Conservation (phyloP, 2,797 vertebrate genomes). For the Chromis chromis region DNA sequence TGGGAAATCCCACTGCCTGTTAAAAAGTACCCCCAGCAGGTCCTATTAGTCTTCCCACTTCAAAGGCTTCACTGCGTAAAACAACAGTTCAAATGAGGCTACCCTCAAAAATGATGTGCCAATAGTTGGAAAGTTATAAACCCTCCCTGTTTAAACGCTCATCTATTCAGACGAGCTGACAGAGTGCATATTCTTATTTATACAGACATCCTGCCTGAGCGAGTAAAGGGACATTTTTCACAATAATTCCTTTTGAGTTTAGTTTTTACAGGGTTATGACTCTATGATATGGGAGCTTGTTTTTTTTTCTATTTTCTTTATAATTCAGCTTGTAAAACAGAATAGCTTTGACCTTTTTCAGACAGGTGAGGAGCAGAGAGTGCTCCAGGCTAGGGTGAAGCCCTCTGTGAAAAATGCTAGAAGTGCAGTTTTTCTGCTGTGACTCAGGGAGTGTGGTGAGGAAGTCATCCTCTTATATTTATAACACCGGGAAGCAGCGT, state of each 20-base stretch:
- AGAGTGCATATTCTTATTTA: slow-evolving; percentile 48
- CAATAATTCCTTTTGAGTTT: slow-evolving; percentile 33
- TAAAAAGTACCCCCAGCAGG: slow-evolving; percentile 61
- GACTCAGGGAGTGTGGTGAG: slow-evolving; percentile 60
- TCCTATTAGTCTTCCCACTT: slow-evolving; percentile 56
- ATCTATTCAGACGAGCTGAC: slow-evolving; percentile 39
- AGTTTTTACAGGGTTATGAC: slow-evolving; percentile 47
- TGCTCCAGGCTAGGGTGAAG: slow-evolving; percentile 42
- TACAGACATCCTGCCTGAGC: slow-evolving; percentile 22
- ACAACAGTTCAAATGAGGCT: slow-evolving; percentile 55
- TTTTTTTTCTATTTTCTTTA: slow-evolving; percentile 36
- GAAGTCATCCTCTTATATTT: slow-evolving; percentile 67
- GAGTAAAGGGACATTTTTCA: slow-evolving; percentile 38
- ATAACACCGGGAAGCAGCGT: slow-evolving; percentile 39
- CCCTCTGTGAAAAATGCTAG: slow-evolving; percentile 48
- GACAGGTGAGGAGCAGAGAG: slow-evolving; percentile 36
- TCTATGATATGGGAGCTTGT: slow-evolving; percentile 30
- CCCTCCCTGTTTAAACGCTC: slow-evolving; percentile 44
- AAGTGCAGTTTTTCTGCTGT: slow-evolving; percentile 67
- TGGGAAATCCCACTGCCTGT: slow-evolving; percentile 57
- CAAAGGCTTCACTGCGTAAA: slow-evolving; percentile 56
- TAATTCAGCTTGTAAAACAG: slow-evolving; percentile 60
- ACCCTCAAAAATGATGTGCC: slow-evolving; percentile 57
- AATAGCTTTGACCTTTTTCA: slow-evolving; percentile 63
- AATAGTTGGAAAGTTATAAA: slow-evolving; percentile 49